Conservation (phyloP, 2,113 vertebrate species). For the Azemiops feae region DNA sequence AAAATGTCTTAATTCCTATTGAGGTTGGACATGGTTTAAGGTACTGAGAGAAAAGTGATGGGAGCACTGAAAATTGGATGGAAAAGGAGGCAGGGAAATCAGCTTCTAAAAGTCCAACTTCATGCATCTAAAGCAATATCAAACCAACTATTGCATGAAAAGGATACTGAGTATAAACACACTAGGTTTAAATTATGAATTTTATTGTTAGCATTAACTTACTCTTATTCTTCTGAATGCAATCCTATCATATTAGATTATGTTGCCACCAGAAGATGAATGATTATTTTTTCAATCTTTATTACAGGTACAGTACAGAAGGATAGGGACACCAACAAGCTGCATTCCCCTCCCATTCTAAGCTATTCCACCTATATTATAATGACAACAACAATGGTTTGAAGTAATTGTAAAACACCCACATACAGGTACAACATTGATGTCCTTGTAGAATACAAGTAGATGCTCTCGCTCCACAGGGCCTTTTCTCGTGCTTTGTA, state of each 20-base stretch:
- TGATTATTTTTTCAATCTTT: slow-evolving; percentile 14
- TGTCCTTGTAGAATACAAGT: slow-evolving; percentile 47
- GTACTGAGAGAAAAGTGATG: not conserved
- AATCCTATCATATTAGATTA: slow-evolving; percentile 26
- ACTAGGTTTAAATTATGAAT: slow-evolving; percentile 1
- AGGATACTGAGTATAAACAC: slow-evolving; percentile 5
- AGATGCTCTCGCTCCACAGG: slow-evolving; percentile 62
- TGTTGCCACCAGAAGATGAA: not conserved
- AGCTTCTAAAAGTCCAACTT: not conserved
- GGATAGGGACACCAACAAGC: not conserved
- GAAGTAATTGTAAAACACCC: not conserved
- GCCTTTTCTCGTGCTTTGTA: slow-evolving; percentile 66
- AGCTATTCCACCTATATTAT: slow-evolving; percentile 17
- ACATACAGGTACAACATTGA: slow-evolving; percentile 36
- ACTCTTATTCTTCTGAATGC: slow-evolving; percentile 3
- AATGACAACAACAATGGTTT: slow-evolving; percentile 32
- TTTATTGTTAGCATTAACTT: slow-evolving; percentile 17
- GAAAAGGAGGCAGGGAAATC: not conserved
- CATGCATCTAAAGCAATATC: not conserved
- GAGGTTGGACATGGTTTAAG: not conserved
- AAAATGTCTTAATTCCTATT: slow-evolving; percentile 24
- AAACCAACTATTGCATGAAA: slow-evolving; percentile 45
- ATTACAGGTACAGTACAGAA: not conserved
- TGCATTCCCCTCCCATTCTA: not conserved
- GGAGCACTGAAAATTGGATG: not conserved